Base-by-base conservation (phyloP, 2,797 vertebrate species). In the Morus bassanus region DNA sequence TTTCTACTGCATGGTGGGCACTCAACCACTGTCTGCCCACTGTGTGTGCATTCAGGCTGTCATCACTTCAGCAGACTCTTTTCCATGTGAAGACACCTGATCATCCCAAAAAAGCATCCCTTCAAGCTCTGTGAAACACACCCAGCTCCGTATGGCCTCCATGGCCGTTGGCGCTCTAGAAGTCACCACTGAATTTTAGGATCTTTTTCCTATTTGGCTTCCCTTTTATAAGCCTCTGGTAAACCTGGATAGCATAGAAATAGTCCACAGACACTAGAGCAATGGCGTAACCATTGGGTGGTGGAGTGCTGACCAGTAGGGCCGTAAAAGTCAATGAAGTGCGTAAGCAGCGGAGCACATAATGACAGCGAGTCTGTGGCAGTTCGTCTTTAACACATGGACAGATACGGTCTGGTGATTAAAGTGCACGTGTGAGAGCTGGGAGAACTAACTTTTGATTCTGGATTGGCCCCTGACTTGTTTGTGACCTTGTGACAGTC, bases 261-360 rank as follows among this genome's bases (percentile, higher is more conserved):
- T 33, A 63, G 16, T 7, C 17, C n/a, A 13, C 3, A 4, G 57
- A 33, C 37, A 63, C 23, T 0, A 0, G 63, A 53, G 53, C 2
- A 3, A 4, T 65, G 84, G 53, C 3, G n/a, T 54, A 50, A 68
- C 48, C 63, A 2, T 18, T 69, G 95, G 63, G 35, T 93, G 92
- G 51, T 9, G 31, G 46, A 69, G 50, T 18, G 4, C 31, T 77
- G 89, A 88, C 43, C 60, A 50, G 57, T 3, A 69, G 35, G 75
- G 79, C 65, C 37, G 21, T 92, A 77, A 91, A 96, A 94, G 75
- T 87, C 78, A 91, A 46, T 85, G 87, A 88, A 74, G 75, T 56
- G 68, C 30, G 4, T 37, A 28, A 94, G 81, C 63, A 94, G 80
- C 27, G 3, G 72, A 90, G 76, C 91, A 80, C 50, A 0, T 65